Conservation (phyloP, 2,888 invertebrate genomes). For the Oasisia sp. region DNA sequence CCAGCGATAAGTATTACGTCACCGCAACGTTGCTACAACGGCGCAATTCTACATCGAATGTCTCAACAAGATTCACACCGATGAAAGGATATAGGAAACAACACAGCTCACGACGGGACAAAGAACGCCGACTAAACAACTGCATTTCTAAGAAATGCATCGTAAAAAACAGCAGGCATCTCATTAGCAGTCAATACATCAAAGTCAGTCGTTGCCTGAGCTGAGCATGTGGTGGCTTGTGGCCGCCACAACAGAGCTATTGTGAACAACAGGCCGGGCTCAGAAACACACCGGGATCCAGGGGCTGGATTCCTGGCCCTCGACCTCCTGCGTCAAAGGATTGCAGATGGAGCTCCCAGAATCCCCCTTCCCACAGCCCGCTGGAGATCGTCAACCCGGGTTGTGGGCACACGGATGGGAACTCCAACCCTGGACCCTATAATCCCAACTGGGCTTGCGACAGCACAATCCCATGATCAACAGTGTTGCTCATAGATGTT, state of each 20-base stretch:
- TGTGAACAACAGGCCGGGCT: neutral
- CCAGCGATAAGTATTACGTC: neutral
- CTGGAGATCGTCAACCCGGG: neutral
- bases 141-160: neutral
- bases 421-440: neutral
- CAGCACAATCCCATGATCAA: too few relatives aligned
- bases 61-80: neutral
- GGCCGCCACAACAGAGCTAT: neutral
- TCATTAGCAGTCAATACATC: constrained; percentile 3
- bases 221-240: neutral
- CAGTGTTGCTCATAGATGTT: too few relatives aligned
- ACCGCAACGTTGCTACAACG: neutral
- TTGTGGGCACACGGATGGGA: neutral
- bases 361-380: neutral
- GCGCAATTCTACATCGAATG: neutral
- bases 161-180: neutral
- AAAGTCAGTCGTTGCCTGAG: neutral
- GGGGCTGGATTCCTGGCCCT: neutral
- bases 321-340: neutral
- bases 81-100: neutral
- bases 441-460: too few relatives aligned
- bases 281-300: neutral
- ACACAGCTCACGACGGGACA: neutral
- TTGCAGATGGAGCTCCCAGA: neutral
- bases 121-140: neutral